These are phyloP conservation scores for Clusia tigrina DNA, from an alignment of 2,888 invertebrate species.

Conservation along the genomic window DNA sequence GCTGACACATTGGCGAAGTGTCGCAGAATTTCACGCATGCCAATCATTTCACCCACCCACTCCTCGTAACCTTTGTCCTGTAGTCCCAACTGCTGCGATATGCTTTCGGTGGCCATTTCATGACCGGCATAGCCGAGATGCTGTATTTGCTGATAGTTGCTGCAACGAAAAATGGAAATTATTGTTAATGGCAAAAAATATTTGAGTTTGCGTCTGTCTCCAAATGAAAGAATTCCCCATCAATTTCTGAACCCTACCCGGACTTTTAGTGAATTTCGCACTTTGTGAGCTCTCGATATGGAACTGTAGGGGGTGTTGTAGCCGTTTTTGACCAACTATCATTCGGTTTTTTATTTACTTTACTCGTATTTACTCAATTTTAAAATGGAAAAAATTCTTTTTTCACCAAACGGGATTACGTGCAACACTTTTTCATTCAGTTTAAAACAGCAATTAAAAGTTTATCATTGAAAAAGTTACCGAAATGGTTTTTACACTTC, in stretches of 20 bases:
- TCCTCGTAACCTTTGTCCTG: conserved; percentile 91
- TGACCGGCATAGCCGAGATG: conserved; percentile 87
- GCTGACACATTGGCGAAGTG: conserved; percentile 84
- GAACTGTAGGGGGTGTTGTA: too few relatives aligned
- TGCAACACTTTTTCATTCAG: conserved; percentile 2
- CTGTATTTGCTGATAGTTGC: conserved; percentile 94
- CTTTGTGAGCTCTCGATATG: too few relatives aligned
- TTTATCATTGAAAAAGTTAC: conserved; percentile 11
- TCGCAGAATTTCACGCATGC: conserved; percentile 87
- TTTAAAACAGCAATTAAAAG: conserved; percentile 4
- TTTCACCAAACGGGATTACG: too few relatives aligned
- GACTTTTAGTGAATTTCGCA: too few relatives aligned
- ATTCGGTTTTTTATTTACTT: too few relatives aligned
- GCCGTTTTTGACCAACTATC: too few relatives aligned
- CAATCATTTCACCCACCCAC: conserved; percentile 94
- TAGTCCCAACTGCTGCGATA: conserved; percentile 79
- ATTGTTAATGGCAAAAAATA: background rate
- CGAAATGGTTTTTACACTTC: conserved; percentile 41
- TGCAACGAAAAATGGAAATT: conserved; percentile 64
- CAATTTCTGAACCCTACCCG: too few relatives aligned
- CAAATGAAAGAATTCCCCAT: too few relatives aligned
- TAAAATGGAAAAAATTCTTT: too few relatives aligned
- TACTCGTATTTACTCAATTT: too few relatives aligned
- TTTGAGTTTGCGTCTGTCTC: too few relatives aligned
- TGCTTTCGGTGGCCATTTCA: conserved; percentile 75